phyloP scores from a whole-genome alignment of 30 jellyfish, hydroid and myxozoan genomes.

The Hydractinia echinata region DNA sequence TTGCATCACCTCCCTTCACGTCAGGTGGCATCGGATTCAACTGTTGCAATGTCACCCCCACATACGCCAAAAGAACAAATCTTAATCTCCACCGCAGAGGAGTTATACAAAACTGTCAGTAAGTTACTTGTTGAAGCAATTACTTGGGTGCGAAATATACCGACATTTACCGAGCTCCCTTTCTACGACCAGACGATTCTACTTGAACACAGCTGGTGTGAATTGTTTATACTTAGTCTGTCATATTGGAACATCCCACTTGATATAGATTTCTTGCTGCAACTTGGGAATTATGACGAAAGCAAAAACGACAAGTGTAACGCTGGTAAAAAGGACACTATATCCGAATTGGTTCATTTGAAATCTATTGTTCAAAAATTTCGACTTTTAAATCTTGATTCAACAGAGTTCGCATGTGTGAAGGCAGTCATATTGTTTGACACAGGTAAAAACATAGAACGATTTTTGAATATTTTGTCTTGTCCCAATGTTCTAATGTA shows the following conservation, averaged over 20 bases:
- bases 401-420: slow-evolving; percentile 75
- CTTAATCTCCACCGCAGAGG: slow-evolving; percentile 57
- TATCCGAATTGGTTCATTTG: slow-evolving; percentile 50
- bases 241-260: slow-evolving; percentile 69
- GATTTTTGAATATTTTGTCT: not conserved
- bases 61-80: not conserved
- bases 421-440: slow-evolving; percentile 67
- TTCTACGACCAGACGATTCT: slow-evolving; percentile 72
- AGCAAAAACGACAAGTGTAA: slow-evolving; percentile 36
- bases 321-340: slow-evolving; percentile 39
- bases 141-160: slow-evolving; percentile 83
- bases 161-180: slow-evolving; percentile 72
- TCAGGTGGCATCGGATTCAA: not conserved
- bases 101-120: slow-evolving; percentile 50
- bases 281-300: slow-evolving; percentile 29
- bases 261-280: slow-evolving; percentile 47
- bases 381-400: slow-evolving; percentile 40
- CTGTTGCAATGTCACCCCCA: slow-evolving; percentile 17
- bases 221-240: slow-evolving; percentile 52
- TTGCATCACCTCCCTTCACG: not conserved
- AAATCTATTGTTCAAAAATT: slow-evolving; percentile 53
- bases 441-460: slow-evolving; percentile 44
- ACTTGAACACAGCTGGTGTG: slow-evolving; percentile 81
- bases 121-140: slow-evolving; percentile 54
- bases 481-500: no score